These are phyloP conservation scores for Pogoniulus pusillus DNA, from an alignment of 2,797 vertebrate genomes.

Conservation along the genomic window DNA sequence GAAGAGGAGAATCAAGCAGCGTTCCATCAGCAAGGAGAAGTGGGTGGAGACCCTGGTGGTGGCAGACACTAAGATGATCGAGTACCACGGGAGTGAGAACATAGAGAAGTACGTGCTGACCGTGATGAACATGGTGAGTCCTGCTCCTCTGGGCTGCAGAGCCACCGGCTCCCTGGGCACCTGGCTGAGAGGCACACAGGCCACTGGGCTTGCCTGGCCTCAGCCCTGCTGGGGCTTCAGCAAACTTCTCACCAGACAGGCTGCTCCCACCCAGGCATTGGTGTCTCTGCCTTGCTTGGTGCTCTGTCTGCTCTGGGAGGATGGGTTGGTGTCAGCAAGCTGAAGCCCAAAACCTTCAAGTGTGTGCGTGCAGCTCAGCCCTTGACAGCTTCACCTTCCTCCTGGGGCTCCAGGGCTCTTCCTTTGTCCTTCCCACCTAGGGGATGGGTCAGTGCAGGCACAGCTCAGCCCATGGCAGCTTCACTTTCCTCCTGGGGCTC, in stretches of 20 bases:
- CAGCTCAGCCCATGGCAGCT: too few species aligned
- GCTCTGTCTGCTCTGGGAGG: background rate
- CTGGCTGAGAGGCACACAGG: accelerated
- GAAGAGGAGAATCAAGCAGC: constrained; percentile 76
- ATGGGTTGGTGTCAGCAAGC: background rate
- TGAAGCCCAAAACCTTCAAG: accelerated
- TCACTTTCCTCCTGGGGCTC: too few species aligned
- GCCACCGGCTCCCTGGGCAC: background rate
- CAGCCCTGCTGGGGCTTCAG: background rate
- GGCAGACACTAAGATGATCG: constrained; percentile 94
- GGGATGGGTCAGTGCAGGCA: too few species aligned
- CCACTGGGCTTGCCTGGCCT: background rate
- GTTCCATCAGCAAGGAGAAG: constrained; percentile 93
- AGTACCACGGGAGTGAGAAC: constrained; percentile 86
- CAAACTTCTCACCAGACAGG: background rate
- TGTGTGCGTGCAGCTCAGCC: background rate
- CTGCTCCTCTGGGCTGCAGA: background rate
- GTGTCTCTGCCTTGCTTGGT: background rate
- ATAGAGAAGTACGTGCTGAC: constrained; percentile 92
- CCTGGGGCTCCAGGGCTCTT: background rate
- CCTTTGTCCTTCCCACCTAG: background rate
- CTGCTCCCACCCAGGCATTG: accelerated
- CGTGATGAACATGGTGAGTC: constrained; percentile 97
- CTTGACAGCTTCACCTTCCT: background rate
- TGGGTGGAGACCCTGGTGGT: constrained; percentile 98